phyloP scores from a whole-genome alignment of 2,888 invertebrate species.

The Cremastinae sp. region DNA sequence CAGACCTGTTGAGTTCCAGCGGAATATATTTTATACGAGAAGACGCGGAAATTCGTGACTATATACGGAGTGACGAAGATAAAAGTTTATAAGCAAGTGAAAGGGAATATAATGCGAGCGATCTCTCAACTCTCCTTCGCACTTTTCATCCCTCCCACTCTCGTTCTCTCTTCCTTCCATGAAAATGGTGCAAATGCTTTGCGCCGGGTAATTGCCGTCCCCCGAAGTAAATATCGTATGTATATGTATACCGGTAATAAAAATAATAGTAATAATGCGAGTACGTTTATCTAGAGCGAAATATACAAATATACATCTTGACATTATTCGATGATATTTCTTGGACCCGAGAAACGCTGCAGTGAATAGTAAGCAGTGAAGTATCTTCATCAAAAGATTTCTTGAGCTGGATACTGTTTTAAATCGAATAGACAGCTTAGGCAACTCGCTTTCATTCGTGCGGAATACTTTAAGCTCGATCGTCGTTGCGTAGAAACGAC shows the following conservation, averaged over 20 bases:
- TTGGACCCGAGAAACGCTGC: not conserved
- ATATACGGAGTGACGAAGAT: constrained; percentile 2
- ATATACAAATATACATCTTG: no score
- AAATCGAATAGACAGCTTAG: not conserved
- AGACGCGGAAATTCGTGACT: not conserved
- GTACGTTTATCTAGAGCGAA: no score
- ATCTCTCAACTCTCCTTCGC: not conserved
- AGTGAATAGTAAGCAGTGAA: not conserved
- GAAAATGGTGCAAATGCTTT: not conserved
- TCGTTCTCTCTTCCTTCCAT: not conserved
- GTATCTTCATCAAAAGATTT: not conserved
- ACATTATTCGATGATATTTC: no score
- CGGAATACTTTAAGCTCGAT: no score
- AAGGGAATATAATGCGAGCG: no score
- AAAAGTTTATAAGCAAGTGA: not conserved
- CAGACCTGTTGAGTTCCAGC: not conserved
- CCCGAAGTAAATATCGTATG: not conserved
- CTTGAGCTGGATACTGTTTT: not conserved
- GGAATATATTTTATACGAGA: no score
- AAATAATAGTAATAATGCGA: no score
- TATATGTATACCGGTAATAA: not conserved
- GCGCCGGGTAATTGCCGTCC: constrained; percentile 8
- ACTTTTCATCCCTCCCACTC: constrained; percentile 1
- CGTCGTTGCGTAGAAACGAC: no score
- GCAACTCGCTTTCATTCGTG: no score